These are phyloP conservation scores for Protonibea diacanthus DNA, from an alignment of 2,797 vertebrate genomes.

Conservation along the genomic window DNA sequence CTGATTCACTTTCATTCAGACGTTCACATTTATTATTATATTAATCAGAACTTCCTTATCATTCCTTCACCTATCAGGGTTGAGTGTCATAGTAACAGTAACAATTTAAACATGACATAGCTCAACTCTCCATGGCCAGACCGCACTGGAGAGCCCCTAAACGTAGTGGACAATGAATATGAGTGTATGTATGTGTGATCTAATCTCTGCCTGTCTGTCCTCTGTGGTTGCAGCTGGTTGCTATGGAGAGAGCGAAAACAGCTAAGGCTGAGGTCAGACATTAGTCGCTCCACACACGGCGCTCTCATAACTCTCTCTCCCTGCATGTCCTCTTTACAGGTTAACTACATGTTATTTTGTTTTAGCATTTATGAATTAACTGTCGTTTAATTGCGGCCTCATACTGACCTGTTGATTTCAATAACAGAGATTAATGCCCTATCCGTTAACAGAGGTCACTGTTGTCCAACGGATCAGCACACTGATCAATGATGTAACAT, in stretches of 20 bases:
- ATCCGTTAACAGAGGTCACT: conserved; percentile 43
- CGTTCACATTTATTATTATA: conserved; percentile 15
- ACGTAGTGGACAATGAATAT: not conserved
- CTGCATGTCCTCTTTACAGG: not conserved
- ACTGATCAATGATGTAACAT: conserved; percentile 45
- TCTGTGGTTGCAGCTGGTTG: conserved; percentile 34
- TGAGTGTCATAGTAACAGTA: not conserved
- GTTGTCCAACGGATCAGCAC: conserved; percentile 13
- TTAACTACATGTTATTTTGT: conserved; percentile 27
- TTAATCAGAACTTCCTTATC: not conserved
- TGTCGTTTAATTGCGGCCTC: conserved; percentile 18
- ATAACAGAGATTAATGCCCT: not conserved
- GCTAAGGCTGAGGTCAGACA: conserved; percentile 19
- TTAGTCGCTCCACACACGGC: conserved; percentile 10
- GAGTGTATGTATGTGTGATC: conserved; percentile 19
- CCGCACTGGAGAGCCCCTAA: not conserved
- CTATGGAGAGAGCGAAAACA: conserved; percentile 39
- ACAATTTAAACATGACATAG: not conserved
- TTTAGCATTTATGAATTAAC: conserved; percentile 24
- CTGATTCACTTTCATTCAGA: not conserved
- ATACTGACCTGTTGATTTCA: conserved; percentile 17
- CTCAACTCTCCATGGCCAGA: not conserved
- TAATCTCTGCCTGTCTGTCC: conserved; percentile 19
- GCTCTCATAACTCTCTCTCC: not conserved
- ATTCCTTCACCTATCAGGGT: conserved; percentile 9